phyloP scores from a whole-genome alignment of 2,888 invertebrate species.

The Protophormia terraenovae region DNA sequence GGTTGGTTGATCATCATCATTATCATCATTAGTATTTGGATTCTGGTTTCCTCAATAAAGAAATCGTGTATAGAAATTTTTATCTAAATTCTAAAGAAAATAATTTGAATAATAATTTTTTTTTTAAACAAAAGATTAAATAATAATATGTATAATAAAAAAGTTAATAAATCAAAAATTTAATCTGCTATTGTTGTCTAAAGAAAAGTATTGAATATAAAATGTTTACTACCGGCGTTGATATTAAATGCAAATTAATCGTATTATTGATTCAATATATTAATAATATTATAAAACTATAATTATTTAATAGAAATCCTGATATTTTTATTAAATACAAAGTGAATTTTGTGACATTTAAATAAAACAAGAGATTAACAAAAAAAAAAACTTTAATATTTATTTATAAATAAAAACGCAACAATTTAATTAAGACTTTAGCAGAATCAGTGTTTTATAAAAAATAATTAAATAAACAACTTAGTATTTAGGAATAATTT shows the following conservation, averaged over 20 bases:
- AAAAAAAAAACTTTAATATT: too few relatives aligned
- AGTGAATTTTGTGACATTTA: background rate
- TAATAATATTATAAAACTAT: background rate
- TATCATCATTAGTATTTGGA: background rate
- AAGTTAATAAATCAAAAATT: background rate
- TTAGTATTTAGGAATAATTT: too few relatives aligned
- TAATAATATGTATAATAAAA: background rate
- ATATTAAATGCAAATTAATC: background rate
- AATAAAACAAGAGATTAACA: background rate
- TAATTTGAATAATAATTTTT: constrained; percentile 14
- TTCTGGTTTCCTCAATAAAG: background rate
- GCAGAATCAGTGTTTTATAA: too few relatives aligned
- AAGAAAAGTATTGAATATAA: background rate
- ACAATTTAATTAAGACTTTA: too few relatives aligned
- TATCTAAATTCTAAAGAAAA: background rate
- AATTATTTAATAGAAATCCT: background rate
- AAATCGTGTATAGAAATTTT: background rate
- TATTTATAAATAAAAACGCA: too few relatives aligned
- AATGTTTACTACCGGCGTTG: constrained; percentile 10
- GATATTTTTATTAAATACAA: background rate
- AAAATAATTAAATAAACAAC: too few relatives aligned
- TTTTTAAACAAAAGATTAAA: background rate
- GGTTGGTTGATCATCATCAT: constrained; percentile 58
- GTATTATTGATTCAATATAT: background rate
- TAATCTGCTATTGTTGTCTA: background rate